Base-by-base conservation (phyloP, 2,888 invertebrate species). In the Lypha dubia region DNA sequence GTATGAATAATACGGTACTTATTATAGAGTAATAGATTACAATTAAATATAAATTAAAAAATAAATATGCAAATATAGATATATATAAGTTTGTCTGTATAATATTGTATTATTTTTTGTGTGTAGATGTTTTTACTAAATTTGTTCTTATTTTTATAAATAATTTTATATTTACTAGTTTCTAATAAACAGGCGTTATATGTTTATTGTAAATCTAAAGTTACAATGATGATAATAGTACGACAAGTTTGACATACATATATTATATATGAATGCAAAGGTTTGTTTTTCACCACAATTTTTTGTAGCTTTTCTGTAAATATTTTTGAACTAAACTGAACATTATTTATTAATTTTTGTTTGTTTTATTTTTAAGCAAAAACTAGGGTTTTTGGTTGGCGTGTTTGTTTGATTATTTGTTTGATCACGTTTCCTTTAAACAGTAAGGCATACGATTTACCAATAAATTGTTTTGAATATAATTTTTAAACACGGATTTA, bases 141-240 rank as follows among this genome's bases (percentile, higher is more conserved):
- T 67, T 71, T 79, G 32, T 67, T 56, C 73, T 60, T 73, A 44
- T 75, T 53, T 49, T 49, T 67, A 49, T 7, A 67, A 15, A 17
- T 86, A 74, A 75, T 83, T 53, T 46, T 85, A 82, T 84, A 86
- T 84, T 89, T 87, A 82, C 86, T 88, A 89, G 84, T 86, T 87
- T 88, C 87, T 90, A 90, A 88, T 89, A 88, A 87, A 84, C 88
- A 89, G 90, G 86, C 88, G 88, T 38, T 68, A 88, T 87, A 53
- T 53, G 28, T 28, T 28, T 28, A 28, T n/a, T n/a, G 28, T 51
- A 88, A 84, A 68, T 87, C 87, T 88, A 88, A 87, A 63, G 44
- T 81, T 71, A 79, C 80, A 56, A 76, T 56, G 74, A 68, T 56
- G 85, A 87, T n/a, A n/a, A n/a, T 81, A 83, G 85, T 85, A 76